Evolutionary conservation across 53 echinoderm and acorn worm genomes (phyloP).

Genomic region (Paelopatides confundens): DNA sequence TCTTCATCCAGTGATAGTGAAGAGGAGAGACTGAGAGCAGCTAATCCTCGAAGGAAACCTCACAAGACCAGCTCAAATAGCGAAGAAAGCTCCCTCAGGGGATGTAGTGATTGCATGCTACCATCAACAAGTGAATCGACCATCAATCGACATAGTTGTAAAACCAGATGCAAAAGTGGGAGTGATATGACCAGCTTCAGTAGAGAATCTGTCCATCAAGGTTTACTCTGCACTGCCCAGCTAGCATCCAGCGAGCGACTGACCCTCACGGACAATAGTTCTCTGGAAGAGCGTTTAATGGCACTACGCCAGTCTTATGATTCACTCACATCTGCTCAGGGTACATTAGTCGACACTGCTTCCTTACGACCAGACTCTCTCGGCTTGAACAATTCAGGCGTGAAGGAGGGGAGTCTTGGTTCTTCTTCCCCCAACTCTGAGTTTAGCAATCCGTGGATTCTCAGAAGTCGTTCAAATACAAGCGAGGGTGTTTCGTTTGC

Average conservation of each 20-base stretch:
- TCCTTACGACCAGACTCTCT: slow-evolving; percentile 27
- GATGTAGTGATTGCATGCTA: slow-evolving; percentile 24
- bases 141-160: not conserved
- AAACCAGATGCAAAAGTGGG: slow-evolving; percentile 16
- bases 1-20: slow-evolving; percentile 49
- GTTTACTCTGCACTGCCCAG: slow-evolving; percentile 5
- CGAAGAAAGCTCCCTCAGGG: slow-evolving; percentile 20
- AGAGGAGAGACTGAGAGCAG: slow-evolving; percentile 27
- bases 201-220: not conserved
- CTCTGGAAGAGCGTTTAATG: slow-evolving; percentile 37
- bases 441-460: slow-evolving; percentile 44
- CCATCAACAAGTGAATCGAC: slow-evolving; percentile 28
- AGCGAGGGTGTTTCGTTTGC: slow-evolving; percentile 49
- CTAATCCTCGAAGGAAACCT: slow-evolving; percentile 27
- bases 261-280: slow-evolving; percentile 36
- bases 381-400: not conserved
- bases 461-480: slow-evolving; percentile 46
- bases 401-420: not conserved
- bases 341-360: slow-evolving; percentile 20
- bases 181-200: slow-evolving; percentile 8
- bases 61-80: slow-evolving; percentile 21
- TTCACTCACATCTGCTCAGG: slow-evolving; percentile 34
- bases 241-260: slow-evolving; percentile 34
- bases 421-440: slow-evolving; percentile 34
- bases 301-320: slow-evolving; percentile 31